A percentile compares a stretch with the other conserved stretches of the same genome.
Conservation (phyloP, 2,113 vertebrate genomes). For the Manacus vitellinus region DNA sequence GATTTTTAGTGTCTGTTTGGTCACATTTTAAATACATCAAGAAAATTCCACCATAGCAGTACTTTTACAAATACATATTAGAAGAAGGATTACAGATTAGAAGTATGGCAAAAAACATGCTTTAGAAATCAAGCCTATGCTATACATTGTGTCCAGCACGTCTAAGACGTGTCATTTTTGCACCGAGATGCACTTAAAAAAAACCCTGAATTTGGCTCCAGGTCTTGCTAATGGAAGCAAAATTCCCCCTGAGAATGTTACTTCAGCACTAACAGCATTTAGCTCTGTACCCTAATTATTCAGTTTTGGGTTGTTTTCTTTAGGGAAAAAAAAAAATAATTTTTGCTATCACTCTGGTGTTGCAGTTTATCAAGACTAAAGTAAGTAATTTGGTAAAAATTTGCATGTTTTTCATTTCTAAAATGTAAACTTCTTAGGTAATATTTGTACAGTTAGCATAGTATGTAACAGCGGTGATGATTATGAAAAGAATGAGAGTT, state of each 20-base stretch:
- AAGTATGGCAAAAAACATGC: neutral
- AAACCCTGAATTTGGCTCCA: neutral
- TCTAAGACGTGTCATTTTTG: neutral
- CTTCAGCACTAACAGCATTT: neutral
- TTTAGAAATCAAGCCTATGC: neutral
- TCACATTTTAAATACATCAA: neutral
- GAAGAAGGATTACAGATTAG: neutral
- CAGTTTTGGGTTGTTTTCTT: neutral
- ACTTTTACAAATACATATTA: constrained; percentile 6
- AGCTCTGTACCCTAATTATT: neutral
- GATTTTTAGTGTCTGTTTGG: neutral
- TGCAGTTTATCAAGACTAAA: neutral
- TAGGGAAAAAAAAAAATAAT: neutral
- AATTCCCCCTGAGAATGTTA: neutral
- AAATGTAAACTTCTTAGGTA: constrained; percentile 63
- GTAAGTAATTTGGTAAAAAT: constrained; percentile 6
- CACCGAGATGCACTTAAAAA: neutral
- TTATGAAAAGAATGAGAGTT: constrained; percentile 8
- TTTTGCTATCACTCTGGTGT: neutral
- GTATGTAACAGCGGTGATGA: neutral
- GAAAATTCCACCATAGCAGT: neutral
- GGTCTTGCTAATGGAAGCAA: constrained; percentile 5
- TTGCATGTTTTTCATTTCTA: constrained; percentile 6
- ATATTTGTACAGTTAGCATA: neutral
- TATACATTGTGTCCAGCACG: neutral